Conservation (phyloP, 2,888 invertebrate species). For the Patella pellucida region DNA sequence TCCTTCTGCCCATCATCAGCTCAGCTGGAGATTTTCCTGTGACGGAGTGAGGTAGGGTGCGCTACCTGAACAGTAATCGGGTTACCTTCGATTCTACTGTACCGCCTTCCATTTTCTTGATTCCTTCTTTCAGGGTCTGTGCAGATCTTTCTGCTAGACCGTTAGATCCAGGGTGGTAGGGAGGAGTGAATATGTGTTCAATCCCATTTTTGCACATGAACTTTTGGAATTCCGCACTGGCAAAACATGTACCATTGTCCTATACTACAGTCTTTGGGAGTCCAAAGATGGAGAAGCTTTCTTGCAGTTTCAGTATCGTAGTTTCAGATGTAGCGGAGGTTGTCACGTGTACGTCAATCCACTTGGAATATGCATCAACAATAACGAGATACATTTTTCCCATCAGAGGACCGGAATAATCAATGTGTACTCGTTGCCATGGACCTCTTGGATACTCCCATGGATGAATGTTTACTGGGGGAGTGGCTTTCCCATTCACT, state of each 20-base stretch:
- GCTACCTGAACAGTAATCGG: neutral
- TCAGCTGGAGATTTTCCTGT: too few species aligned
- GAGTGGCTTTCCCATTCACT: neutral
- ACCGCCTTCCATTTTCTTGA: neutral
- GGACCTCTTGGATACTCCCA: neutral
- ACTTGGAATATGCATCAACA: too few species aligned
- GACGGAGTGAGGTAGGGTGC: too few species aligned
- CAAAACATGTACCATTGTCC: neutral
- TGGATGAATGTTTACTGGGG: neutral
- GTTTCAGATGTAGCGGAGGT: too few species aligned
- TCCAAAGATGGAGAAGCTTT: neutral
- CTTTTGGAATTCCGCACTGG: neutral
- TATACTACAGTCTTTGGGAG: neutral
- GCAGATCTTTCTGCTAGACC: neutral
- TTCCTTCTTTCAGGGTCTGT: neutral
- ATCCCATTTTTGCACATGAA: neutral
- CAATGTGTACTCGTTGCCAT: neutral
- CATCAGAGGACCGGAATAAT: neutral
- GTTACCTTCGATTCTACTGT: conserved; percentile 11
- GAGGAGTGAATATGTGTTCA: neutral
- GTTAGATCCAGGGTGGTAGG: neutral
- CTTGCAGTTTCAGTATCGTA: too few species aligned
- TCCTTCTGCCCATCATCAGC: neutral
- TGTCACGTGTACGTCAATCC: too few species aligned
- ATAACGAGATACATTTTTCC: too few species aligned